Conservation (phyloP, 1,140 invertebrate species). For the Triops cancriformis region DNA sequence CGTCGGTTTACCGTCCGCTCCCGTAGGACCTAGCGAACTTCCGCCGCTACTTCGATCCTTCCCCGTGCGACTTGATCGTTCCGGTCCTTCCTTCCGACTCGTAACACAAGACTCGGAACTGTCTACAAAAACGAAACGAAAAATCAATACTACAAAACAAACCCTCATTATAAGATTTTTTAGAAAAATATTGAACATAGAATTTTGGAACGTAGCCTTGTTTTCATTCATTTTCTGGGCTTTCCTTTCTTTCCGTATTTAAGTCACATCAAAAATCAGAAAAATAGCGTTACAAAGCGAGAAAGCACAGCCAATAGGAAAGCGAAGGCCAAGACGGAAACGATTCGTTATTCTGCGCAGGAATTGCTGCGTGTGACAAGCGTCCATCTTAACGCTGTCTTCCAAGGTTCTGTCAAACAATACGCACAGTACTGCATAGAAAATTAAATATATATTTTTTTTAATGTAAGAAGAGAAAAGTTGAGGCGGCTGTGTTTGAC, state of each 20-base stretch:
- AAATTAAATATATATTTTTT: not conserved
- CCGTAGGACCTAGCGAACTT: slow-evolving; percentile 50
- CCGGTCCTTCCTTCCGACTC: slow-evolving; percentile 23
- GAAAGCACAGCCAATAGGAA: no score
- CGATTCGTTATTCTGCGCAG: no score
- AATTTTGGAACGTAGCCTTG: slow-evolving; percentile 42
- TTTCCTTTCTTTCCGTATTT: no score
- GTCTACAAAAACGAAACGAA: slow-evolving; percentile 17
- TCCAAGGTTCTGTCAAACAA: no score
- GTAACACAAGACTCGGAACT: slow-evolving; percentile 27
- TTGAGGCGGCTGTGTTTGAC: not conserved
- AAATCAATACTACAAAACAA: not conserved
- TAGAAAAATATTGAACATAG: not conserved
- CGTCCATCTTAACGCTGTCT: no score
- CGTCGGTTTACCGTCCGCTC: slow-evolving; percentile 83
- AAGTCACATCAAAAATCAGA: no score
- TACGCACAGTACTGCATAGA: no score
- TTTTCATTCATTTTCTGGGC: no score
- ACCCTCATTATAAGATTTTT: not conserved
- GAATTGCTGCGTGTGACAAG: no score
- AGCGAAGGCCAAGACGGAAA: no score
- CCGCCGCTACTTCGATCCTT: slow-evolving; percentile 41
- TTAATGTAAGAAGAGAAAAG: not conserved
- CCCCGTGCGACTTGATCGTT: slow-evolving; percentile 47
- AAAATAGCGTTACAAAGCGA: no score